Evolutionary conservation across 2,888 invertebrate genomes (phyloP).

Genomic region (Automeris io): DNA sequence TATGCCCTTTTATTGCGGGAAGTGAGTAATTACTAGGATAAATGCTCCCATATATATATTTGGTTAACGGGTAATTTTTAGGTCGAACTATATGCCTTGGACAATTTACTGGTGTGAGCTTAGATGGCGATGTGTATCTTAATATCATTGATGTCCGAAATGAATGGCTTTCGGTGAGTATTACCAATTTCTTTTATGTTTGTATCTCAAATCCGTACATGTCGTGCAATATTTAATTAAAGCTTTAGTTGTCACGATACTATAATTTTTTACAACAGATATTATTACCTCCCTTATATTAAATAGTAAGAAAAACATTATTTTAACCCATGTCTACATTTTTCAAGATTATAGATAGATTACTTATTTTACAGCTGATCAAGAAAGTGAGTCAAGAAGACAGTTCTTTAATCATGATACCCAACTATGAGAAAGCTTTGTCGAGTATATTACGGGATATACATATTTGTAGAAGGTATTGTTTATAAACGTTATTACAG

Average conservation of each 20-base stretch:
- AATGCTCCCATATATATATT: too few relatives aligned
- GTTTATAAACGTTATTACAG: too few relatives aligned
- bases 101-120: conserved; percentile 92
- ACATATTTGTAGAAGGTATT: conserved; percentile 86
- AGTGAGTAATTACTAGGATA: too few relatives aligned
- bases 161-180: conserved; percentile 93
- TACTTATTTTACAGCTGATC: conserved; percentile 80
- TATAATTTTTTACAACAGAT: too few relatives aligned
- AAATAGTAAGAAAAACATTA: too few relatives aligned
- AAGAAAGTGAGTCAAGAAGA: conserved; percentile 89
- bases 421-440: conserved; percentile 89
- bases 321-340: too few relatives aligned
- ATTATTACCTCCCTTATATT: too few relatives aligned
- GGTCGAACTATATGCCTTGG: conserved; percentile 90
- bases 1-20: too few relatives aligned
- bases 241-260: too few relatives aligned
- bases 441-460: conserved; percentile 90
- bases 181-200: neutral
- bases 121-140: conserved; percentile 92
- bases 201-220: conserved; percentile 7
- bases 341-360: too few relatives aligned
- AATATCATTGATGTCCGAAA: conserved; percentile 95
- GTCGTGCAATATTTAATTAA: too few relatives aligned
- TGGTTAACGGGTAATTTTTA: conserved; percentile 50
- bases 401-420: conserved; percentile 83